Conservation (phyloP, 2,888 invertebrate genomes). For the Drosophila tanythrix region DNA sequence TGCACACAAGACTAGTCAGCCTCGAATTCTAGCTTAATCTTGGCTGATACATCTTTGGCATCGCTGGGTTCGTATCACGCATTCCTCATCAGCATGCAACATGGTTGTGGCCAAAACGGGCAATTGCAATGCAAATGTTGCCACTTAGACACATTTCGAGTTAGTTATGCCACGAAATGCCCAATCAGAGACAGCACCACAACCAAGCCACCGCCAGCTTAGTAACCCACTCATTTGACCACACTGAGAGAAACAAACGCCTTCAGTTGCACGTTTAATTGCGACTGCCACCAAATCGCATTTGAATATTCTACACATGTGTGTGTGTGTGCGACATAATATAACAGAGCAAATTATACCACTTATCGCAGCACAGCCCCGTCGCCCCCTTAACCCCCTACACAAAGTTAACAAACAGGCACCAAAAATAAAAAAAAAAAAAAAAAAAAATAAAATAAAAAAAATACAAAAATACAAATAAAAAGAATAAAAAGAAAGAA, state of each 20-base stretch:
- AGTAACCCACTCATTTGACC: slow-evolving; percentile 45
- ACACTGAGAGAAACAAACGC: slow-evolving; percentile 36
- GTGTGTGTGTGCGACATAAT: slow-evolving; percentile 72
- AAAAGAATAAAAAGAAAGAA: slow-evolving; percentile 19
- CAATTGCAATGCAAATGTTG: slow-evolving; percentile 72
- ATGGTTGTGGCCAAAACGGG: slow-evolving; percentile 56
- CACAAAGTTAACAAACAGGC: slow-evolving; percentile 55
- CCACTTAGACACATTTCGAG: slow-evolving; percentile 78
- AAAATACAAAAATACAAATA: background rate
- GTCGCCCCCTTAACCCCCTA: background rate
- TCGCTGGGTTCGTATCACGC: slow-evolving; percentile 55
- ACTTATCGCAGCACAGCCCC: slow-evolving; percentile 59
- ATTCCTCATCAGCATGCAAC: slow-evolving; percentile 65
- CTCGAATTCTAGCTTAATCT: slow-evolving; percentile 7
- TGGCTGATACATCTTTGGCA: slow-evolving; percentile 37
- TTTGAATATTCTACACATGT: slow-evolving; percentile 36
- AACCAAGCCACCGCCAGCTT: slow-evolving; percentile 9
- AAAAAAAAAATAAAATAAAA: background rate
- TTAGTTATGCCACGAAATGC: slow-evolving; percentile 76
- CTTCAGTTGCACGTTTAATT: slow-evolving; percentile 69
- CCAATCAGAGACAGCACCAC: slow-evolving; percentile 67
- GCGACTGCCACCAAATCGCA: slow-evolving; percentile 61
- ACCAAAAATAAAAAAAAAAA: slow-evolving; percentile 44
- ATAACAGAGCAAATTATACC: slow-evolving; percentile 76
- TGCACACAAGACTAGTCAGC: slow-evolving; percentile 12